Evolutionary conservation across 2,888 invertebrate genomes (phyloP), one percentile per base, ranked within the genome.

Genomic region (Parnassius mnemosyne): DNA sequence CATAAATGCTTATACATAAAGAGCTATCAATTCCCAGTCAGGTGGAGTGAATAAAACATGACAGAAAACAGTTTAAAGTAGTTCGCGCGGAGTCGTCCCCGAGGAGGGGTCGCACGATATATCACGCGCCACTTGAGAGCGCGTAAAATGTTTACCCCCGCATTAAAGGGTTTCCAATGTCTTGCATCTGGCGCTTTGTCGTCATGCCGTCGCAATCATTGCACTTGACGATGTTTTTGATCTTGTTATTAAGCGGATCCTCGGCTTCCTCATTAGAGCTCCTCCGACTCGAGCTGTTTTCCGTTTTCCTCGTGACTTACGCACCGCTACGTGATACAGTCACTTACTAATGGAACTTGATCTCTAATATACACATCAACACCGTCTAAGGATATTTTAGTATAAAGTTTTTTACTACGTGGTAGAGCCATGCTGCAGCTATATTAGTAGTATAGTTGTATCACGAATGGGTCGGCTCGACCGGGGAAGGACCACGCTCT

Each of bases 1-100:
- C 3, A 41, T 41, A 52, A 70, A 71, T 77, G 52, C n/a, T 46
- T 74, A 76, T 74, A 70, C 34, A 52, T 34, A n/a, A 13, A 10
- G 10, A 12, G 16, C 53, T 11, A 53, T 53, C 53, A 53, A 53
- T 53, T 53, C 3, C 42, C 53, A 53, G 11, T 55, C 46, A 44
- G 25, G 13, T 47, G 46, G 47, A 16, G 59, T 53, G 25, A 59
- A 53, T 53, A 46, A 59, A 52, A 53, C 41, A 59, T 34, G 44
- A 53, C 46, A 10, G n/a, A 43, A 43, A 53, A 16, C 34, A 53
- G 34, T 34, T 59, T 53, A 41, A 44, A 16, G 10, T 25, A 46
- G 34, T 58, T 44, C 20, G 25, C 25, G 46, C 46, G 16, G 51
- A 47, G n/a, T 2, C 47, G 11, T 42, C 44, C 25, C 44, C 25